Percentiles rank a stretch among this genome's conserved stretches.
Conservation (phyloP, 1,140 invertebrate genomes). For the Mizuhopecten yessoensis region DNA sequence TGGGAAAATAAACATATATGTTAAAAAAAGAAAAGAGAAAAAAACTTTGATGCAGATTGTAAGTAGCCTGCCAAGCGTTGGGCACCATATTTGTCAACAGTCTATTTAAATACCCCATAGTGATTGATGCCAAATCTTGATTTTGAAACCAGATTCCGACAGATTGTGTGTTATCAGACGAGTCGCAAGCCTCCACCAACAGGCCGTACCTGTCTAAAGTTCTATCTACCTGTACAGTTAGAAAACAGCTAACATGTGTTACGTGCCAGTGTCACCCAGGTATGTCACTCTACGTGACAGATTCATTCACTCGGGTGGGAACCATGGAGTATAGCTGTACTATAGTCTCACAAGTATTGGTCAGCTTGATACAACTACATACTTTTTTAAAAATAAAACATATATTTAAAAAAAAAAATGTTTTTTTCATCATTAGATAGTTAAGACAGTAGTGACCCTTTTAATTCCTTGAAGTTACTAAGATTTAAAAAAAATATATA, state of each 20-base stretch:
- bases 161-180: neutral
- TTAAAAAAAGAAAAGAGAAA: neutral
- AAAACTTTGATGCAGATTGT: neutral
- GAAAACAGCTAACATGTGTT: neutral
- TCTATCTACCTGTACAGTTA: constrained; percentile 26
- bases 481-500: neutral
- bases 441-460: neutral
- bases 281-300: neutral
- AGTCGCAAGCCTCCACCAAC: neutral
- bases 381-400: neutral
- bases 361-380: neutral
- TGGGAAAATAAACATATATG: too few species aligned
- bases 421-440: too few species aligned
- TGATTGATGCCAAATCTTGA: neutral
- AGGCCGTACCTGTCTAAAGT: neutral
- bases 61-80: constrained; percentile 4
- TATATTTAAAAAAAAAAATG: neutral
- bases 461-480: neutral
- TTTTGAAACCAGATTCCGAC: constrained; percentile 26
- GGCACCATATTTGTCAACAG: constrained; percentile 26
- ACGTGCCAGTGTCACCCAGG: neutral
- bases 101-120: neutral
- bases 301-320: constrained; percentile 32
- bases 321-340: neutral
- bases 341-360: neutral